Evolutionary conservation across 2,113 vertebrate species (phyloP).

Genomic region (Strix aluco): DNA sequence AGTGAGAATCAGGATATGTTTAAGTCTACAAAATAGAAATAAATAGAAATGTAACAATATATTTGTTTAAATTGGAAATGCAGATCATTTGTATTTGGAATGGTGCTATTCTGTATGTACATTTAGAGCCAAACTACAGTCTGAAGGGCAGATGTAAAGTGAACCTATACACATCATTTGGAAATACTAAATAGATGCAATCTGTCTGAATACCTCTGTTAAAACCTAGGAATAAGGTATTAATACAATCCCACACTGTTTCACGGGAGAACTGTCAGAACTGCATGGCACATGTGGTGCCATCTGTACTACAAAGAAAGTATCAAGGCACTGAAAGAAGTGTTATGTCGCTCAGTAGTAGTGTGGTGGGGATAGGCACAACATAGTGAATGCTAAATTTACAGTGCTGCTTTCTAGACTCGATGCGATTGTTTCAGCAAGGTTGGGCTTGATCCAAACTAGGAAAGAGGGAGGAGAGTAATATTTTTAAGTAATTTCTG

Average conservation of each 20-base stretch:
- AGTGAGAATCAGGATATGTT: neutral
- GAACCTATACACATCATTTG: neutral
- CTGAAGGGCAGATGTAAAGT: neutral
- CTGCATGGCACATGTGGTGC: neutral
- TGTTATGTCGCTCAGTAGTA: neutral
- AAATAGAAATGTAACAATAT: neutral
- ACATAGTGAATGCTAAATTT: neutral
- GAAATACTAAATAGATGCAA: neutral
- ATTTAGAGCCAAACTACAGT: neutral
- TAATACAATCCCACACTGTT: neutral
- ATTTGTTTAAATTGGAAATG: neutral
- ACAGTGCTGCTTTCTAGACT: neutral
- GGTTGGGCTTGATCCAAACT: neutral
- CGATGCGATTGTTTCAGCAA: neutral
- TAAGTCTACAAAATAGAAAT: neutral
- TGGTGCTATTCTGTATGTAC: neutral
- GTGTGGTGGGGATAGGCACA: slow-evolving; percentile 8
- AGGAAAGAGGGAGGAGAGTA: neutral
- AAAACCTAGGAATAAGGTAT: neutral
- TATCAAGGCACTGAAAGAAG: neutral
- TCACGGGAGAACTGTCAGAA: neutral
- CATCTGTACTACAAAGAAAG: slow-evolving; percentile 15
- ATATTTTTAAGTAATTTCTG: neutral
- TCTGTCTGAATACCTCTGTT: neutral
- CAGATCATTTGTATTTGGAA: neutral